These are phyloP conservation scores for Nyleta sp. DNA, from an alignment of 2,888 invertebrate species.

Conservation along the genomic window DNA sequence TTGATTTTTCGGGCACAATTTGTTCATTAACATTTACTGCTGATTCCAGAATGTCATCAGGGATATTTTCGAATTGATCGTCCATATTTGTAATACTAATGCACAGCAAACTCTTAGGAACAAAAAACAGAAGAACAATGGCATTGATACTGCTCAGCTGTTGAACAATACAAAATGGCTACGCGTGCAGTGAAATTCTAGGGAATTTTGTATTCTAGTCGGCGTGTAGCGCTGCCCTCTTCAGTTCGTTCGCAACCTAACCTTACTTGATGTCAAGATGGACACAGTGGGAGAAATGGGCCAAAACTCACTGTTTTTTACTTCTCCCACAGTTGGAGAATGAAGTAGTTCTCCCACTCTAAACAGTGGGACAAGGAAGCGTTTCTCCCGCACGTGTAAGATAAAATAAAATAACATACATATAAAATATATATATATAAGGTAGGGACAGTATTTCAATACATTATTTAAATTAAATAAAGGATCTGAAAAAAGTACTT, in stretches of 20 bases:
- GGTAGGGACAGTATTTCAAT: too few relatives aligned
- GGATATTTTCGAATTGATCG: neutral
- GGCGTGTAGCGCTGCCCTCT: neutral
- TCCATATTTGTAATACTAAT: neutral
- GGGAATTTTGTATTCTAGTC: conserved; percentile 1
- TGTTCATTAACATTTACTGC: conserved; percentile 1
- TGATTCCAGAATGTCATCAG: conserved; percentile 7
- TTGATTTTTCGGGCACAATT: conserved; percentile 14
- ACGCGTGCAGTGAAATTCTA: neutral
- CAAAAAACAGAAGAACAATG: too few relatives aligned
- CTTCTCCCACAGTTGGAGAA: conserved; percentile 9
- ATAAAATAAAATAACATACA: too few relatives aligned
- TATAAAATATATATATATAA: too few relatives aligned
- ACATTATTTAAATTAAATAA: too few relatives aligned
- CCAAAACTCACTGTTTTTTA: conserved; percentile 4
- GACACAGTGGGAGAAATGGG: conserved; percentile 1
- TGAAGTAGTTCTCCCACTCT: conserved; percentile 6
- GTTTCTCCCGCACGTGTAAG: too few relatives aligned
- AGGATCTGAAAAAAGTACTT: too few relatives aligned
- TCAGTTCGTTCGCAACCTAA: neutral
- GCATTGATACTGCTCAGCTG: too few relatives aligned
- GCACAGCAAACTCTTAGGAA: too few relatives aligned
- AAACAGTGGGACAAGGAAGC: conserved; percentile 6
- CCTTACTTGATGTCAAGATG: neutral
- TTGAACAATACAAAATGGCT: too few relatives aligned